A percentile compares a stretch with the other conserved stretches of the same genome.
Evolutionary conservation across 2,113 vertebrate species (phyloP).

Genomic region (Siniperca chuatsi): DNA sequence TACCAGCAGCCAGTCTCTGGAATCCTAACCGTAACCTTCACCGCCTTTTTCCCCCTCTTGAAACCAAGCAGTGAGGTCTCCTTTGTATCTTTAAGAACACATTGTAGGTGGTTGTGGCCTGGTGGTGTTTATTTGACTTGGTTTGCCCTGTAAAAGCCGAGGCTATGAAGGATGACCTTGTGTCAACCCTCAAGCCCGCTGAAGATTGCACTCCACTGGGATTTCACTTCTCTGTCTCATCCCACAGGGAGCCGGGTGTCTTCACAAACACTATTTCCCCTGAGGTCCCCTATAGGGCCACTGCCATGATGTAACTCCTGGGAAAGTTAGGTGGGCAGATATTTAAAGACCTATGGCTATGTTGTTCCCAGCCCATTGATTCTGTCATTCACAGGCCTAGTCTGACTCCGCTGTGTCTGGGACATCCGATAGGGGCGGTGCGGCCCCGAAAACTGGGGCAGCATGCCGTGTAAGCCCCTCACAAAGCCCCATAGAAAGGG

Average conservation of each 20-base stretch:
- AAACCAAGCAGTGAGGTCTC: conserved; percentile 71
- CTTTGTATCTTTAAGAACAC: conserved; percentile 75
- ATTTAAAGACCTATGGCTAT: conserved; percentile 79
- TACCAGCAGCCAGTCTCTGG: conserved; percentile 57
- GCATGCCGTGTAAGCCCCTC: conserved; percentile 83
- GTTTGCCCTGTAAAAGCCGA: conserved; percentile 74
- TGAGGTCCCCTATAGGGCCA: conserved; percentile 54
- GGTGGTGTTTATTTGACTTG: conserved; percentile 81
- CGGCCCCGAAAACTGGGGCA: conserved; percentile 79
- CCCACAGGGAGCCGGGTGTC: conserved; percentile 47
- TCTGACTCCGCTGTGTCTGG: conserved; percentile 86
- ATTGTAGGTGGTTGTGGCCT: conserved; percentile 72
- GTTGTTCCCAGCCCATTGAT: conserved; percentile 85
- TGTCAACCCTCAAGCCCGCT: conserved; percentile 67
- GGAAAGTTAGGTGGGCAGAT: conserved; percentile 83
- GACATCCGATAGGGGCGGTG: conserved; percentile 86
- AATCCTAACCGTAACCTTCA: conserved; percentile 56
- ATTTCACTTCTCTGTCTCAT: conserved; percentile 53
- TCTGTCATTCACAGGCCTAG: conserved; percentile 82
- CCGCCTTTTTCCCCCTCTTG: conserved; percentile 11
- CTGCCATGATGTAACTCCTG: conserved; percentile 84
- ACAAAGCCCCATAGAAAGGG: conserved; percentile 85
- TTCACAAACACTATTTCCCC: conserved; percentile 41
- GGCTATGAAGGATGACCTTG: conserved; percentile 76
- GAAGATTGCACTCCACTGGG: conserved; percentile 60